These are phyloP conservation scores for Lophochroa leadbeateri DNA, from an alignment of 2,113 vertebrate genomes.

Conservation along the genomic window DNA sequence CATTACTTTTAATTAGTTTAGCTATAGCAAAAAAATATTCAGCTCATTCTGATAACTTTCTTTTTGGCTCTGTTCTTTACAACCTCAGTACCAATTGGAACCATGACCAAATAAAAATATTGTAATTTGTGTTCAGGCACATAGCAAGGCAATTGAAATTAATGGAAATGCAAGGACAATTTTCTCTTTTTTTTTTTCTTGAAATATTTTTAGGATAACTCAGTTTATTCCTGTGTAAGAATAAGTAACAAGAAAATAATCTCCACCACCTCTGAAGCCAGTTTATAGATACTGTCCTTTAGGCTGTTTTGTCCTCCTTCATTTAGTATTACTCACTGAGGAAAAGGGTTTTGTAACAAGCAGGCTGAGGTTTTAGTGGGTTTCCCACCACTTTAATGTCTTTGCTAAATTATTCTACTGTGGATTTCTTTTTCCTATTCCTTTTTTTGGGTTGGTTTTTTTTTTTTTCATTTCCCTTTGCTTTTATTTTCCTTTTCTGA, in stretches of 20 bases:
- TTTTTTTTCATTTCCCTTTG: too few relatives aligned
- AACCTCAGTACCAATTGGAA: neutral
- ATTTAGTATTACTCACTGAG: neutral
- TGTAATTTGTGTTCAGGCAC: neutral
- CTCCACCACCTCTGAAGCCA: neutral
- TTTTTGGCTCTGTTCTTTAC: neutral
- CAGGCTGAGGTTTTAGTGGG: neutral
- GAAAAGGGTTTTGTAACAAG: neutral
- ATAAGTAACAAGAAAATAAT: neutral
- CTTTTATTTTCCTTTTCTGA: neutral
- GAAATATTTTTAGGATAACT: neutral
- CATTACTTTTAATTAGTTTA: neutral
- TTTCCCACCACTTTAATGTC: neutral
- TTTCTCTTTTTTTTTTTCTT: neutral
- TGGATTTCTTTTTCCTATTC: neutral
- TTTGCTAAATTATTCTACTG: neutral
- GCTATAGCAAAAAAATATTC: neutral
- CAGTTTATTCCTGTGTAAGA: neutral
- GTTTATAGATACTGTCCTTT: neutral
- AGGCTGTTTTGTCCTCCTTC: neutral
- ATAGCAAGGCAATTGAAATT: neutral
- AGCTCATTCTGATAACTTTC: neutral
- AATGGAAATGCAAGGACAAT: neutral
- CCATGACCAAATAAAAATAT: neutral
- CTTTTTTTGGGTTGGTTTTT: fast-evolving